Evolutionary conservation across 2,888 invertebrate genomes (phyloP), one percentile per base, ranked within the genome.

Genomic region (Platycheirus rosarum): DNA sequence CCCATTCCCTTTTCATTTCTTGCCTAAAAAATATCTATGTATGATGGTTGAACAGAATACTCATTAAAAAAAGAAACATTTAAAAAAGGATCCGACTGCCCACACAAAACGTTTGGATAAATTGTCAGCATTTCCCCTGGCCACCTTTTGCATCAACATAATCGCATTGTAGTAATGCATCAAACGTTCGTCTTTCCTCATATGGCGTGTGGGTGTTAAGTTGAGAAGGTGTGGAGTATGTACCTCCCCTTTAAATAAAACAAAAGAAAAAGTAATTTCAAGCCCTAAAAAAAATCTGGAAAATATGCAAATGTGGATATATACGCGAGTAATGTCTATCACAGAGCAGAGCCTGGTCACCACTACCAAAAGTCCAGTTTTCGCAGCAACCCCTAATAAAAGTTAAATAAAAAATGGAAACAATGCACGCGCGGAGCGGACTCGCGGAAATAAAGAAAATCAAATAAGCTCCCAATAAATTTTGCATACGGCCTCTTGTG

Each of bases 141-240:
- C 63, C 42, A 49, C 46, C 44, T 18, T 71, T 44, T 44, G 68
- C 60, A 66, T 35, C 14, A 29, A 49, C 49, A 82, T 82, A 82
- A 82, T 82, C 82, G 82, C 63, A 82, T 82, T 77, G 82, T 82
- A 77, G 63, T 82, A 76, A 73, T 82, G 82, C 77, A 82, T 82
- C 77, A 77, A 80, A 73, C 11, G 53, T 68, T 55, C 71, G 53
- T 60, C 57, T 66, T 76, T 70, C 44, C 69, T 23, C 70, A 44
- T 16, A 32, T 42, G 18, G 18, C 14, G 37, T 23, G 16, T 7
- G 29, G 46, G 6, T 2, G 1, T 29, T 49, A 66, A 53, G 32
- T 48, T 44, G 42, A 35, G 57, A 37, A 53, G 49, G 63, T 55
- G 74, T 75, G n/a, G 63, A 55, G 16, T 26, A 32, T 60, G 18